Conservation (phyloP, 1,140 invertebrate species). For the Popillia japonica region DNA sequence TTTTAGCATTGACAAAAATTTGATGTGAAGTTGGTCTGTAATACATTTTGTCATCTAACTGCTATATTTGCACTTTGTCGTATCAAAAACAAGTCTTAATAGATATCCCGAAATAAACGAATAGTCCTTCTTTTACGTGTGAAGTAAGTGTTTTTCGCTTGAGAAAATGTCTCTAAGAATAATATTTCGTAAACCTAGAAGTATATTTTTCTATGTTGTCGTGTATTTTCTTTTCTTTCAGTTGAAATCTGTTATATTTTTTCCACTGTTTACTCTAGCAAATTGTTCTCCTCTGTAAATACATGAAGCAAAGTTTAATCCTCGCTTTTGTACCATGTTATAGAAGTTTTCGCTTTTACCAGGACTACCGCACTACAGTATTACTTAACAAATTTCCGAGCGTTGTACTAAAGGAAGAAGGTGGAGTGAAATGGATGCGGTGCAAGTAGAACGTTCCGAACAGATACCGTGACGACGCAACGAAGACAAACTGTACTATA, state of each 20-base stretch:
- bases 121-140: no score
- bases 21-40: no score
- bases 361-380: not conserved
- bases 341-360: not conserved
- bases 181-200: no score
- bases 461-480: not conserved
- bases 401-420: not conserved
- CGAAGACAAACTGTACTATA: not conserved
- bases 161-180: no score
- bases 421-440: not conserved
- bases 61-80: no score
- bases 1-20: no score
- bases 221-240: no score
- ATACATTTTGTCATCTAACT: no score
- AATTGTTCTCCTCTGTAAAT: not conserved
- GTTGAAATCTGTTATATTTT: not conserved
- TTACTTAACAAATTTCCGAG: constrained; percentile 15
- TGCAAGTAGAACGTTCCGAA: not conserved
- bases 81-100: no score
- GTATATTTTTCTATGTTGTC: no score
- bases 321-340: not conserved
- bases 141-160: no score
- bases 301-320: constrained; percentile 11
- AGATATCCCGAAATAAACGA: no score
- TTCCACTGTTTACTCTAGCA: not conserved